Conservation (phyloP, 2,113 vertebrate genomes). For the Notiomystis cincta region DNA sequence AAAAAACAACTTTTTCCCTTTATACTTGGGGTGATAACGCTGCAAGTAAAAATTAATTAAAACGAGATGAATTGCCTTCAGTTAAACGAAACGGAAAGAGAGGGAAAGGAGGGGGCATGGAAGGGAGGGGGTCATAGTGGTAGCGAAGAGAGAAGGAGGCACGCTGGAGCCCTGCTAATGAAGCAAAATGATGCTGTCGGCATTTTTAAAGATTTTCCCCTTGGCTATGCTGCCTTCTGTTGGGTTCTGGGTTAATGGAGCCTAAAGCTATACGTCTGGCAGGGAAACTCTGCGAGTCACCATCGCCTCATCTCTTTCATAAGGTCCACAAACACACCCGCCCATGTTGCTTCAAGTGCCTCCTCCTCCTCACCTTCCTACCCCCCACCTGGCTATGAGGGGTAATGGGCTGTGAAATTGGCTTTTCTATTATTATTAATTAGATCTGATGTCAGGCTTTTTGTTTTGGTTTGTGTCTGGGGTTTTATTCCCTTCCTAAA, state of each 20-base stretch:
- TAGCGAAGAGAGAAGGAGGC: not conserved
- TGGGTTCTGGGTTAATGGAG: slow-evolving; percentile 61
- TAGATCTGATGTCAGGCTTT: slow-evolving; percentile 62
- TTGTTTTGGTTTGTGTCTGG: slow-evolving; percentile 3
- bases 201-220: slow-evolving; percentile 57
- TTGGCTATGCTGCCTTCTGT: slow-evolving; percentile 53
- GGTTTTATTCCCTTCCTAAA: not conserved
- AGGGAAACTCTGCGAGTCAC: slow-evolving; percentile 14
- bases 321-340: slow-evolving; percentile 42
- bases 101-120: slow-evolving; percentile 38
- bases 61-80: slow-evolving; percentile 82
- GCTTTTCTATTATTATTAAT: slow-evolving; percentile 77
- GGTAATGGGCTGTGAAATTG: slow-evolving; percentile 76
- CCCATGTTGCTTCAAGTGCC: slow-evolving; percentile 65
- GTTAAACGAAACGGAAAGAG: slow-evolving; percentile 75
- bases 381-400: slow-evolving; percentile 31
- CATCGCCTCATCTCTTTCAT: not conserved
- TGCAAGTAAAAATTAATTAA: slow-evolving; percentile 86
- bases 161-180: slow-evolving; percentile 65
- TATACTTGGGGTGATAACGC: slow-evolving; percentile 78
- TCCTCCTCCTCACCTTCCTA: slow-evolving; percentile 50
- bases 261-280: slow-evolving; percentile 39
- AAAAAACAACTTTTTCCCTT: slow-evolving; percentile 78
- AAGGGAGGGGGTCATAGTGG: slow-evolving; percentile 19
- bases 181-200: slow-evolving; percentile 67